Conservation (phyloP, 2,888 invertebrate genomes). For the Catocala nupta region DNA sequence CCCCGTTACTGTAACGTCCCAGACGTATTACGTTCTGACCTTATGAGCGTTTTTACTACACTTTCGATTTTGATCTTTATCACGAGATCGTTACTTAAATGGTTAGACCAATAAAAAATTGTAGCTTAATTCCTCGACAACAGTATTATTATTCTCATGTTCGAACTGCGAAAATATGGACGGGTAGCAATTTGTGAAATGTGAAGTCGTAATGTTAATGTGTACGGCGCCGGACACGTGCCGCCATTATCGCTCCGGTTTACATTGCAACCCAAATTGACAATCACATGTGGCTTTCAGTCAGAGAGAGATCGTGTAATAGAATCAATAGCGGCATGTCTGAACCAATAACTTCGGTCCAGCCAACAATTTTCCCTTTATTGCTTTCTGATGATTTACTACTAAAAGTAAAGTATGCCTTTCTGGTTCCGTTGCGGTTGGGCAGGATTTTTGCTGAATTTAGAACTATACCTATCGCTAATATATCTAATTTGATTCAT, state of each 20-base stretch:
- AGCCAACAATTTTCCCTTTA: background rate
- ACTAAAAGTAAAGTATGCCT: background rate
- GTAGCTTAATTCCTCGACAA: too few species aligned
- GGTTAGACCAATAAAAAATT: too few species aligned
- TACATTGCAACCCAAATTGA: conserved; percentile 35
- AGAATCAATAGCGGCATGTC: conserved; percentile 1
- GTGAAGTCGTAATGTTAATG: conserved; percentile 20
- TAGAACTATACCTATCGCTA: too few species aligned
- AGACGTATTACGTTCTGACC: too few species aligned
- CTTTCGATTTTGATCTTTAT: too few species aligned
- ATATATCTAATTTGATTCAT: too few species aligned
- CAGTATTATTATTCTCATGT: background rate
- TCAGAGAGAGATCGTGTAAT: conserved; percentile 11
- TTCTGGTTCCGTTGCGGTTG: too few species aligned
- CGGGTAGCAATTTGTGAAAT: conserved; percentile 20
- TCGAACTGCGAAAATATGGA: conserved; percentile 3
- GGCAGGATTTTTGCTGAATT: too few species aligned
- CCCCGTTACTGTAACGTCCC: too few species aligned
- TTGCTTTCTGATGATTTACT: background rate
- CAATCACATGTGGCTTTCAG: conserved; percentile 27
- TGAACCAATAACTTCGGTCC: background rate
- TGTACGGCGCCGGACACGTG: conserved; percentile 1
- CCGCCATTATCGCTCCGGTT: conserved; percentile 5
- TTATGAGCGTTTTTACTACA: too few species aligned
- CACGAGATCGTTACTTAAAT: too few species aligned